A percentile compares a stretch with the other conserved stretches of the same genome.
Conservation (phyloP, 2,797 vertebrate genomes). For the Falco columbarius region DNA sequence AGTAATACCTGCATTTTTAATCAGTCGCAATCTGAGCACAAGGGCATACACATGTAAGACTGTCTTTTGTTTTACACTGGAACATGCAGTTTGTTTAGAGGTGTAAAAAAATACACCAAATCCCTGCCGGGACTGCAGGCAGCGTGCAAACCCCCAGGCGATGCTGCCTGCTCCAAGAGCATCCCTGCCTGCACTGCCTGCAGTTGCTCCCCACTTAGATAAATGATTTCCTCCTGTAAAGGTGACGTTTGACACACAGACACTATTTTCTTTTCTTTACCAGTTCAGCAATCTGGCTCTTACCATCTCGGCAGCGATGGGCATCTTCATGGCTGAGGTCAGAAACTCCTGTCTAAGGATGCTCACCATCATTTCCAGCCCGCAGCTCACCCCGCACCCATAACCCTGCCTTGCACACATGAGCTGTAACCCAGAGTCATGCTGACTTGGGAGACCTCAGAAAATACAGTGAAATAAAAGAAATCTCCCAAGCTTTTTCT, state of each 20-base stretch:
- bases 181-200: not conserved
- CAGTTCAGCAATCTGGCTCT: not conserved
- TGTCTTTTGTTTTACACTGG: not conserved
- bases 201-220: rapidly evolving
- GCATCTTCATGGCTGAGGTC: not conserved
- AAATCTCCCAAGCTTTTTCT: not conserved
- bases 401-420: rapidly evolving
- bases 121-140: not conserved
- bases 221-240: not conserved
- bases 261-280: not conserved
- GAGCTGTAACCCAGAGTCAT: not conserved
- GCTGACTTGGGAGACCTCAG: not conserved
- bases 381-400: rapidly evolving
- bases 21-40: not conserved
- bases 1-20: not conserved
- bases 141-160: rapidly evolving
- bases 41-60: not conserved
- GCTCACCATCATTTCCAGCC: not conserved
- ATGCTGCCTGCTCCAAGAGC: not conserved
- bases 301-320: not conserved
- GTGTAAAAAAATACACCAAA: not conserved
- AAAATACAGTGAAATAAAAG: not conserved
- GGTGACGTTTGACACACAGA: not conserved
- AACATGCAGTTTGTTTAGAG: not conserved
- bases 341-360: not conserved